phyloP scores from a whole-genome alignment of 2,797 vertebrate genomes.

The Serranus cabrilla region DNA sequence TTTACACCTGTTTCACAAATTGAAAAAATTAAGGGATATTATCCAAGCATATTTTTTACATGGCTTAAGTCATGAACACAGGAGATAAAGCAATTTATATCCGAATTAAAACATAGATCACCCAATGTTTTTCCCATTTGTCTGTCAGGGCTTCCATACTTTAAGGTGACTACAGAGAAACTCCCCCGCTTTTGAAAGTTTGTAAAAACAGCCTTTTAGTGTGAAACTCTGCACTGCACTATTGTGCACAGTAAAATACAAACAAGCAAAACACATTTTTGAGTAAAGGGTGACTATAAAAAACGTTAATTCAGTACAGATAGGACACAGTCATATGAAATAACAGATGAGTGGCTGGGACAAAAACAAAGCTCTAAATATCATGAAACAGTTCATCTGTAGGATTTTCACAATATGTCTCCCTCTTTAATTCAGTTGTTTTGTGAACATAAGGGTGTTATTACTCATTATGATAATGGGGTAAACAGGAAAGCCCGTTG shows the following conservation, averaged over 20 bases:
- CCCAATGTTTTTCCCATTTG: too few species aligned
- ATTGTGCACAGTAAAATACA: background rate
- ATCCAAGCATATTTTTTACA: too few species aligned
- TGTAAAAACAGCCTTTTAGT: background rate
- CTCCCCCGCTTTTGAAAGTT: background rate
- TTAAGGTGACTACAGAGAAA: background rate
- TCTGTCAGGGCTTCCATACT: too few species aligned
- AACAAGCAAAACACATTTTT: background rate
- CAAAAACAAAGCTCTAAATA: background rate
- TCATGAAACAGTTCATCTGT: conserved; percentile 1
- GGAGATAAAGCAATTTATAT: too few species aligned
- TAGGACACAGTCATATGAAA: background rate
- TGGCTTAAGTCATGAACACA: too few species aligned
- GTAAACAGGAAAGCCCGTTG: conserved; percentile 36
- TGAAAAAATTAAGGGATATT: too few species aligned
- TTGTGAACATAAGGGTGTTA: conserved; percentile 1
- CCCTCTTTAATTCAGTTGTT: conserved; percentile 2
- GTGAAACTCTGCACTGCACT: background rate
- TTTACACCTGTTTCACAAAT: too few species aligned
- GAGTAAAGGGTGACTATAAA: background rate
- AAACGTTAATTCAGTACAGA: conserved; percentile 9
- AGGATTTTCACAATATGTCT: background rate
- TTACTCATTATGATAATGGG: conserved; percentile 23
- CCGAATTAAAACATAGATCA: too few species aligned
- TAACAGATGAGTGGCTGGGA: conserved; percentile 1